Evolutionary conservation across 2,888 invertebrate genomes (phyloP), one percentile per base, ranked within the genome.

Genomic region (Timema cristinae): DNA sequence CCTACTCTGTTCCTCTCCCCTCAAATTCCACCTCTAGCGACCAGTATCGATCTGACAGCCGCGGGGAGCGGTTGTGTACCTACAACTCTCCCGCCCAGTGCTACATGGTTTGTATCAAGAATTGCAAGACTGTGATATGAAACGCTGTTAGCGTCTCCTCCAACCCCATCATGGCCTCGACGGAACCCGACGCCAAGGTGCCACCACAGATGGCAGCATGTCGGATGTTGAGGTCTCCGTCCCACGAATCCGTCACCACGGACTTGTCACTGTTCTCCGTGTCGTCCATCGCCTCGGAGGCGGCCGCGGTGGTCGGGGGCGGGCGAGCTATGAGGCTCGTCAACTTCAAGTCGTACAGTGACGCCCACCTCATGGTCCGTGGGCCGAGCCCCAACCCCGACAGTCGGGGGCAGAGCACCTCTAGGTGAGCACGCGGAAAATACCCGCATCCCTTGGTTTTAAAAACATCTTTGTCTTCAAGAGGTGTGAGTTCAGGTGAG

Each of bases 201-300:
- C 73, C 68, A 48, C 70, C 75, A 16, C 85, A 85, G 76, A 84
- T 85, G 63, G 85, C 86, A 10, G 80, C 86, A 76, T 87, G 88
- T 79, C 88, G 90, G 73, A 88, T 90, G 83, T 81, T 89, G 74
- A 86, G 93, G 69, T 93, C 93, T 2, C 93, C 93, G 7, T 92
- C 92, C 16, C 92, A 92, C 82, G 93, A 94, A 83, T 92, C 92
- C 16, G 91, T 93, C 77, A 92, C 92, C 13, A 93, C 93, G 0
- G 93, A 93, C 81, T 83, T 93, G 70, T 93, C 92, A 0, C 83
- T 93, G 73, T 91, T 93, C 83, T 92, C 92, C 73, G 87, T 91
- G 16, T 90, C 90, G 2, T 90, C 90, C 0, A 87, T 88, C 74
- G 87, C 87, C 8, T 86, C 87, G 15, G 86, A 87, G 71, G 81